Conservation (phyloP, 2,888 invertebrate genomes). For the Andrena minutula region DNA sequence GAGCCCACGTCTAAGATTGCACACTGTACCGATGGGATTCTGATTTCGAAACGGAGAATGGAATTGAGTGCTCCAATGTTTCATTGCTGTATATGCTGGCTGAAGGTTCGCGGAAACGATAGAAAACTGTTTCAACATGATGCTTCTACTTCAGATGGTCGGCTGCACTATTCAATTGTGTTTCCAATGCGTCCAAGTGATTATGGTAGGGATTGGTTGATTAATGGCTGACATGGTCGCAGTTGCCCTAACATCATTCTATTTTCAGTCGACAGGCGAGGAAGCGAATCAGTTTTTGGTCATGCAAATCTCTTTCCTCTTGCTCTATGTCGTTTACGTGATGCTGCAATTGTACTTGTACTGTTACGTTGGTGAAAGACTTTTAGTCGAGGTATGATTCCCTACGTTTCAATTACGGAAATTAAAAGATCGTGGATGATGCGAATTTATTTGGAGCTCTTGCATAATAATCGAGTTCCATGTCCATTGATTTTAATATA, state of each 20-base stretch:
- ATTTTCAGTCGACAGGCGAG: constrained; percentile 42
- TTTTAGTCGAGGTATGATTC: constrained; percentile 56
- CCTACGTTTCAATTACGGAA: background rate
- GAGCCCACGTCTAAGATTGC: no score
- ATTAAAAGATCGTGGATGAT: background rate
- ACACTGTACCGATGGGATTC: no score
- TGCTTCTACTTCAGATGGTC: constrained; percentile 74
- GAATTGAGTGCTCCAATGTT: no score
- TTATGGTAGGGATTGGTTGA: constrained; percentile 66
- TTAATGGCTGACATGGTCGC: background rate
- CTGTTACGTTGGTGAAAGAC: constrained; percentile 74
- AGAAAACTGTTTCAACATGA: constrained; percentile 73
- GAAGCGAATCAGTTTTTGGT: constrained; percentile 2
- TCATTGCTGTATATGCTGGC: background rate
- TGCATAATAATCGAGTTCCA: no score
- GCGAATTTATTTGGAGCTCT: no score
- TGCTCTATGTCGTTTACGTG: constrained; percentile 58
- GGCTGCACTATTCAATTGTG: constrained; percentile 74
- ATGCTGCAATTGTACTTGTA: constrained; percentile 72
- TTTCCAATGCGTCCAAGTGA: constrained; percentile 74
- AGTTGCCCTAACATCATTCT: background rate
- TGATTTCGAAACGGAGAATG: no score
- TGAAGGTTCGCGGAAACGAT: constrained; percentile 70
- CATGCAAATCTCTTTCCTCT: constrained; percentile 47
- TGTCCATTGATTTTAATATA: no score